Evolutionary conservation across 2,797 vertebrate species (phyloP), one percentile per base, ranked within the genome.

Genomic region (Moxostoma hubbsi): DNA sequence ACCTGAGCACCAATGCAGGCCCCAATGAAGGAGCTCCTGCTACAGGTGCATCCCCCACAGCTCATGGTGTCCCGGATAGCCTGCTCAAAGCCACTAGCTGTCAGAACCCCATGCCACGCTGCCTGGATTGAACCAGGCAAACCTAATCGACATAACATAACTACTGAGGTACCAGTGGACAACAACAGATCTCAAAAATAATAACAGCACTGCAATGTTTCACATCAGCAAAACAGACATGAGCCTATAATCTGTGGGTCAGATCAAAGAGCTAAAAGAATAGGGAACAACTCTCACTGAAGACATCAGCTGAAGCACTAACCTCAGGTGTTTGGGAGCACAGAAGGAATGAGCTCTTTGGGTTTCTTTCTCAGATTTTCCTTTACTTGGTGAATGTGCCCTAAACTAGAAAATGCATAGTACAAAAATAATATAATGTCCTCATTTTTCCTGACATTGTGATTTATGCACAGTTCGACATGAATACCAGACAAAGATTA

Each of bases 81-180:
- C 85, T 90, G 82, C 55, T 91, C 87, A 3, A 89, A 93, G 8
- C 75, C 70, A n/a, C 36, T 75, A 66, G 90, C 92, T 24, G 88
- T 93, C 89, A 94, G 90, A 85, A 93, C 89, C 68, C 92, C 93
- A 59, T 94, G 92, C 61, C 93, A 86, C 2, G 92, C 93, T 86
- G 93, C 93, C 82, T 93, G 91, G 87, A 94, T 93, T 4, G 92
- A 92, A 91, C 92, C 92, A 0, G 92, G 93, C 87, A 94, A 93
- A 89, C 89, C 93, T 94, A 83, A 76, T 71, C 5, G n/a, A 83
- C 43, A 50, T 72, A 7, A 79, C 57, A 13, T 16, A 49, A 15
- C 43, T 43, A 24, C 47, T 77, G 5, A 46, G 43, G 43, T 36
- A 36, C 36, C 36, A 36, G 36, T 36, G 1, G 36, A 36, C 36